Conservation (phyloP, 2,888 invertebrate species). For the Dioctria linearis region DNA sequence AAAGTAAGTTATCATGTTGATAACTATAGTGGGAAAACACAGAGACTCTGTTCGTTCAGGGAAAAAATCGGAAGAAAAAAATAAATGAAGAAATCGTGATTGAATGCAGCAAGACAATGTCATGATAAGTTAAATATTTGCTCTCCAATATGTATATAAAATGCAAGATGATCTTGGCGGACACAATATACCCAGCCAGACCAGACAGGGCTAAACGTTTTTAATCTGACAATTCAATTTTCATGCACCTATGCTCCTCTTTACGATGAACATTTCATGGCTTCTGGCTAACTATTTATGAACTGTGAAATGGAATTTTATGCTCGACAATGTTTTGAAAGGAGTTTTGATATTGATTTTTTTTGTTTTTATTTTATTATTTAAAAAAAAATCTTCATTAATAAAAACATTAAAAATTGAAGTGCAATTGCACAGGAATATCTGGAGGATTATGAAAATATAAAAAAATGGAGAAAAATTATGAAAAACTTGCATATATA, state of each 20-base stretch:
- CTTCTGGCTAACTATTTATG: neutral
- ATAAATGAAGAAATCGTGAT: constrained; percentile 25
- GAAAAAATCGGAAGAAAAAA: constrained; percentile 9
- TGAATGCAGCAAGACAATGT: constrained; percentile 47
- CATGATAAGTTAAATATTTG: constrained; percentile 43
- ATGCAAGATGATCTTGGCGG: constrained; percentile 17
- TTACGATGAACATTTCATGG: neutral
- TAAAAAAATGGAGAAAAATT: too few relatives aligned
- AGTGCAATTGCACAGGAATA: too few relatives aligned
- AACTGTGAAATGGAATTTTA: too few relatives aligned
- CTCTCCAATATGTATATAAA: neutral
- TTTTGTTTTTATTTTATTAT: too few relatives aligned
- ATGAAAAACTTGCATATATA: too few relatives aligned
- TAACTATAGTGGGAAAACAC: constrained; percentile 21
- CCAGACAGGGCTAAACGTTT: constrained; percentile 25
- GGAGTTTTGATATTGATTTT: too few relatives aligned
- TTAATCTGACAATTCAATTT: constrained; percentile 47
- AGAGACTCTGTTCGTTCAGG: constrained; percentile 1
- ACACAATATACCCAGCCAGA: constrained; percentile 32
- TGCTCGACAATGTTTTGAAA: too few relatives aligned
- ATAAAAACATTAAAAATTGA: too few relatives aligned
- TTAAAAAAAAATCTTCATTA: too few relatives aligned
- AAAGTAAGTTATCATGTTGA: constrained; percentile 43
- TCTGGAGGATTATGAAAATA: too few relatives aligned
- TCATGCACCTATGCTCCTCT: neutral